phyloP scores from a whole-genome alignment of 2,888 invertebrate species.

The Halictus ligatus region DNA sequence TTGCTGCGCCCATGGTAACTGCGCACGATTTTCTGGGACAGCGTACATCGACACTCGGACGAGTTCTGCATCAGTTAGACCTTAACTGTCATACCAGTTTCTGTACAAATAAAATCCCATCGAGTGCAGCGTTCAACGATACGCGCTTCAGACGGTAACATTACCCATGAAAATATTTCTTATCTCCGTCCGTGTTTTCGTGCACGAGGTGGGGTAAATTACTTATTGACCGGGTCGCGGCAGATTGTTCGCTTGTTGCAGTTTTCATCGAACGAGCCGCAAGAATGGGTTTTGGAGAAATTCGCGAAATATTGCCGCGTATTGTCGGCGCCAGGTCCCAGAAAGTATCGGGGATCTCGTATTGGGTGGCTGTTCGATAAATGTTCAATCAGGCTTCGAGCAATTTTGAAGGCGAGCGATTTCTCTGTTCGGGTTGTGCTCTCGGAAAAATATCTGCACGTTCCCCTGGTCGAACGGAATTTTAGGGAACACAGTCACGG shows the following conservation, averaged over 20 bases:
- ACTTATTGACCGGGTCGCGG: not conserved
- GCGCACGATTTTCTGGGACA: too few relatives aligned
- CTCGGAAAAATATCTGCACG: not conserved
- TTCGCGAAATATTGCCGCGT: not conserved
- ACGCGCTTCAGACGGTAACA: too few relatives aligned
- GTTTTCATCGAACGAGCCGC: not conserved
- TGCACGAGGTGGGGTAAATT: not conserved
- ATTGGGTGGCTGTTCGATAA: not conserved
- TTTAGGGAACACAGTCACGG: slow-evolving; percentile 2
- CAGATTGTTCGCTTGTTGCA: not conserved
- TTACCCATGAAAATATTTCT: too few relatives aligned
- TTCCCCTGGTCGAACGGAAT: not conserved
- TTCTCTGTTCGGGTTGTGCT: not conserved
- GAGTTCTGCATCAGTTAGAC: too few relatives aligned
- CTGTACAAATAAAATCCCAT: too few relatives aligned
- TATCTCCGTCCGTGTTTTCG: not conserved
- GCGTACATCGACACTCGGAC: too few relatives aligned
- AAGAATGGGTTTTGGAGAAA: not conserved
- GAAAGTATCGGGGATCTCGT: slow-evolving; percentile 1
- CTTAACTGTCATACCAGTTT: too few relatives aligned
- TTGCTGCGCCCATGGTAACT: too few relatives aligned
- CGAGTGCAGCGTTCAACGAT: too few relatives aligned
- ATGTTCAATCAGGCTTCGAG: slow-evolving; percentile 1
- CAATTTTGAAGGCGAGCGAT: slow-evolving; percentile 3
- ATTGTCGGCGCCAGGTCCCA: slow-evolving; percentile 9